Evolutionary conservation across 2,113 vertebrate genomes (phyloP).

Genomic region (Nyctibius bracteatus): DNA sequence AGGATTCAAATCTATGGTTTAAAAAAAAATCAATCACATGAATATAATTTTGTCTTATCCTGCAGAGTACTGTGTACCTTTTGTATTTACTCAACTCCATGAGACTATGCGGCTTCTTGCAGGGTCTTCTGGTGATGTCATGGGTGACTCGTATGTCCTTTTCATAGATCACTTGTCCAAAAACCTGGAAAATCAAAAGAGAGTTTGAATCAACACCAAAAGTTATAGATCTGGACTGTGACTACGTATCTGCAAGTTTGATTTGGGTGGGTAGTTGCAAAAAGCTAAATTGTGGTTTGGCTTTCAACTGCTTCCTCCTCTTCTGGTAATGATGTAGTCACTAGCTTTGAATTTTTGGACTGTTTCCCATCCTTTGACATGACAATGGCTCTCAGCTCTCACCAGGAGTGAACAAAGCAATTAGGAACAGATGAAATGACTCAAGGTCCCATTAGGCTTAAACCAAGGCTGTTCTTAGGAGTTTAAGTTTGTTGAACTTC

Average conservation of each 20-base stretch:
- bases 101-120: background rate
- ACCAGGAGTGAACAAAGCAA: slow-evolving; percentile 40
- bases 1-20: background rate
- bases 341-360: slow-evolving; percentile 6
- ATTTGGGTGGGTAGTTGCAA: background rate
- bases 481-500: background rate
- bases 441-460: slow-evolving; percentile 26
- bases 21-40: background rate
- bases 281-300: background rate
- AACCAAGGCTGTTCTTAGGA: background rate
- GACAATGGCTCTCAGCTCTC: slow-evolving; percentile 42
- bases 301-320: background rate
- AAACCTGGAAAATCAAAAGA: background rate
- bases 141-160: background rate
- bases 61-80: background rate
- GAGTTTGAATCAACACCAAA: background rate
- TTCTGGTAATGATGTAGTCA: background rate
- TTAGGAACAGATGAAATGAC: slow-evolving; percentile 42
- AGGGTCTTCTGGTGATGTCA: background rate
- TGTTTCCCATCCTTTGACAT: slow-evolving; percentile 28
- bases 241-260: background rate
- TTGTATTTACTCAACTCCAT: background rate
- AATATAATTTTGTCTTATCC: background rate
- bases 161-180: background rate
- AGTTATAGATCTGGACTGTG: background rate